phyloP scores from a whole-genome alignment of 2,113 vertebrate species.

The Ictalurus punctatus region DNA sequence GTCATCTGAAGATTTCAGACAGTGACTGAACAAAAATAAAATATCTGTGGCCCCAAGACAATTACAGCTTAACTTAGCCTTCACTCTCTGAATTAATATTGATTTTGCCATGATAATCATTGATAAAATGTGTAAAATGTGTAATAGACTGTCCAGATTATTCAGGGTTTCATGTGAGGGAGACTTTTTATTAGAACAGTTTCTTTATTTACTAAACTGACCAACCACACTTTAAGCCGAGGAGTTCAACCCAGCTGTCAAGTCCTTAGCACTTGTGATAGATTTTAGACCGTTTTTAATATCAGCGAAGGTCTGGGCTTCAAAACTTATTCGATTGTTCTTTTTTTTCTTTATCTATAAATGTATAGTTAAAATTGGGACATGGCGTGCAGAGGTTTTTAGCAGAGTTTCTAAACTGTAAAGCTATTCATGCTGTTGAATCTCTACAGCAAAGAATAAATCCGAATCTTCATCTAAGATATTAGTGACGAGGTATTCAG shows the following conservation, averaged over 20 bases:
- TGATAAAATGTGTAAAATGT: constrained; percentile 29
- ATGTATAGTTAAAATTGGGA: not conserved
- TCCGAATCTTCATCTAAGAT: not conserved
- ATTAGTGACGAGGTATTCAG: constrained; percentile 5
- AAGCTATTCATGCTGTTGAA: not conserved
- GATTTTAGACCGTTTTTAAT: not conserved
- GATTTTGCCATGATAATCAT: constrained; percentile 26
- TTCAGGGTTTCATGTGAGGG: not conserved
- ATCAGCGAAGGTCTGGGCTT: not conserved
- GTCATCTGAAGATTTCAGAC: constrained; percentile 6
- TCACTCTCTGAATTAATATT: constrained; percentile 32
- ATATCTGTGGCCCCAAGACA: not conserved
- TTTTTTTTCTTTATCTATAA: not conserved
- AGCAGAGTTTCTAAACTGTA: not conserved
- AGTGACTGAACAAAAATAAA: not conserved
- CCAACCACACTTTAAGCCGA: constrained; percentile 1
- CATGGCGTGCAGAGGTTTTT: not conserved
- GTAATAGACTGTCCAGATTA: constrained; percentile 3
- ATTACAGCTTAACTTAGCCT: constrained; percentile 8
- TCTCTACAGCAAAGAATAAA: not conserved
- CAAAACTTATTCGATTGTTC: not conserved
- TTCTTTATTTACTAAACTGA: not conserved
- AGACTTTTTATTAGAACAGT: not conserved
- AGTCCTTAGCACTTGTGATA: constrained; percentile 11
- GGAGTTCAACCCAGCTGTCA: constrained; percentile 10